A percentile compares a stretch with the other conserved stretches of the same genome.
Conservation (phyloP, 2,797 vertebrate species). For the Moxostoma hubbsi region DNA sequence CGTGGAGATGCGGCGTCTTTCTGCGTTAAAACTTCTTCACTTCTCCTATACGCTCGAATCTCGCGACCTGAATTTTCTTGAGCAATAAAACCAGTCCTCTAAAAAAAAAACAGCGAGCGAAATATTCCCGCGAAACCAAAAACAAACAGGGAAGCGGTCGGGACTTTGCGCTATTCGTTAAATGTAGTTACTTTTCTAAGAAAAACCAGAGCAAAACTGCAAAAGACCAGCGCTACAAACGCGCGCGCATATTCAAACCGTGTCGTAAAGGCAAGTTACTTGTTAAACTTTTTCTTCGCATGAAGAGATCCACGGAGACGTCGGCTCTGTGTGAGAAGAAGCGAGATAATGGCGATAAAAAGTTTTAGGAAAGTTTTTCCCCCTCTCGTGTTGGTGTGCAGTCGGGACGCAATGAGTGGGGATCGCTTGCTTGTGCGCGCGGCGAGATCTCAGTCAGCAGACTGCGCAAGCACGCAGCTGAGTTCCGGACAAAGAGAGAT, state of each 20-base stretch:
- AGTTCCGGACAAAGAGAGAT: constrained; percentile 77
- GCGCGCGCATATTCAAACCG: constrained; percentile 27
- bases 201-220: constrained; percentile 39
- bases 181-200: not conserved
- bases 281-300: not conserved
- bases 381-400: constrained; percentile 17
- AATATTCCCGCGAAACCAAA: constrained; percentile 12
- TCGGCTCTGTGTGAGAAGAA: not conserved
- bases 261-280: not conserved
- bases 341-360: not conserved
- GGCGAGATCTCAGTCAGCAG: constrained; percentile 54
- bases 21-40: constrained; percentile 48
- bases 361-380: constrained; percentile 38
- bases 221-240: constrained; percentile 4
- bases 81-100: constrained; percentile 15
- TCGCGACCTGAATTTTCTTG: constrained; percentile 20
- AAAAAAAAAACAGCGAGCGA: not conserved
- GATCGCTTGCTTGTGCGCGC: constrained; percentile 48
- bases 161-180: not conserved
- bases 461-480: constrained; percentile 55
- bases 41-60: constrained; percentile 22
- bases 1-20: constrained; percentile 70
- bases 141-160: not conserved
- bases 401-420: constrained; percentile 40
- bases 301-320: no score